Conservation (phyloP, 2,113 vertebrate species). For the Petroica traversi region DNA sequence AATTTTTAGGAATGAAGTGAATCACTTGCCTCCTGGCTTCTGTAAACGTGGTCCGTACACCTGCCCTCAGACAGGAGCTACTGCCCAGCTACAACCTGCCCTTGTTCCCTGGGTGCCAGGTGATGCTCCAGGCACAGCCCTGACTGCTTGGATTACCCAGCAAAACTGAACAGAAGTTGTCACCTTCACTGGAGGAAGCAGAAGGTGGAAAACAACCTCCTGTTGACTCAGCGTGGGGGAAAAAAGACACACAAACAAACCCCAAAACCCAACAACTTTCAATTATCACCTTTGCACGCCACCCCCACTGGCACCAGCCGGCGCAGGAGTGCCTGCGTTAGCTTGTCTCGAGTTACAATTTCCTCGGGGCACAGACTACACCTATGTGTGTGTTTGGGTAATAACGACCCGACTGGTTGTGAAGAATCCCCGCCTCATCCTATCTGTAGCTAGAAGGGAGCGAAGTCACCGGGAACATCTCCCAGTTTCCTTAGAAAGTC, state of each 20-base stretch:
- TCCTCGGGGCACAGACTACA: slow-evolving; percentile 57
- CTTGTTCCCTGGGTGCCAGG: background rate
- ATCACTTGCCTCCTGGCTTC: background rate
- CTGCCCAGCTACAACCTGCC: background rate
- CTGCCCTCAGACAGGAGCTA: background rate
- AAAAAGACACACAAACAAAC: background rate
- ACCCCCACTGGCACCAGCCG: slow-evolving; percentile 49
- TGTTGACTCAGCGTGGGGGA: background rate
- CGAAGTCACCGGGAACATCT: slow-evolving; percentile 9
- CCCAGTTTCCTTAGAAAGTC: slow-evolving; percentile 56
- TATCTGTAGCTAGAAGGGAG: slow-evolving; percentile 60
- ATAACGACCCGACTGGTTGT: slow-evolving; percentile 1
- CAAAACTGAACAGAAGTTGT: background rate
- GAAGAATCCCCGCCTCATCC: background rate
- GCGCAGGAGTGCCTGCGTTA: slow-evolving; percentile 25
- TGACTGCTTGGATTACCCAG: background rate
- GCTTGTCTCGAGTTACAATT: slow-evolving; percentile 41
- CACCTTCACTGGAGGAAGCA: background rate
- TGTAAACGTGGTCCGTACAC: background rate
- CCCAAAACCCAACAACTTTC: slow-evolving; percentile 40
- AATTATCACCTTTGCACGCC: slow-evolving; percentile 15
- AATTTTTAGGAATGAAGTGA: slow-evolving; percentile 18
- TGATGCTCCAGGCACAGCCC: background rate
- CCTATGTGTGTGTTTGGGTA: slow-evolving; percentile 28
- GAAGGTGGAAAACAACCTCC: slow-evolving; percentile 11